Base-by-base conservation (phyloP, 2,113 vertebrate genomes). In the Oryzias celebensis region DNA sequence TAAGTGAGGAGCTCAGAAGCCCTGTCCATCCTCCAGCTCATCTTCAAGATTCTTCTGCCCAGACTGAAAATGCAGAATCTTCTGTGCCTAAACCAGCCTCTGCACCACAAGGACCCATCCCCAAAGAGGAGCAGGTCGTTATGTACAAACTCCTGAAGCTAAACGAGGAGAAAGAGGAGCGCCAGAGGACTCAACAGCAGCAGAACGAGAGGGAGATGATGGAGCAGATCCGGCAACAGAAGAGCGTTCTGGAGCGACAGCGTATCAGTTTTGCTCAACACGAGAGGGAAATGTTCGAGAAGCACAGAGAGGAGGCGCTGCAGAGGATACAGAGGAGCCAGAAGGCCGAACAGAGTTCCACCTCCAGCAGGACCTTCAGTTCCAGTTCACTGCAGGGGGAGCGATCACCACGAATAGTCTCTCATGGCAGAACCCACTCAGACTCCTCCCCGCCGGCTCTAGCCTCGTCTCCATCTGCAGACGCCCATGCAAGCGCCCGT, bases 131-230 rank as follows among this genome's bases (percentile, higher is more conserved):
- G 75, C 77, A 65, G 52, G 31, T 86, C 0, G 73, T 95, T 48
- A 89, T 99, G 52, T 91, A 94, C 76, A 95, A 92, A 48, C 90
- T 99, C 55, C 94, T 95, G 81, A 93, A 91, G 36, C 88, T 98
- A 51, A 98, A 97, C 0, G 94, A 93, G 67, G 93, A 95, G 77
- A 95, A 95, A 62, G 94, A 95, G 77, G 93, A 93, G 76, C 89
- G 95, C n/a, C 94, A 92, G 78, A 95, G 95, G 26, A 93, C 92
- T 46, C 92, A 93, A 66, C 95, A 93, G 73, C 93, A 94, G 73
- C 93, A 95, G 65, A 94, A 95, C 2, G 97, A 99, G 81, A 93
- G 80, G 71, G 93, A 98, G 72, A 95, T 99, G 96, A 98, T 99
- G 97, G 93, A 94, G 78, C 94, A 98, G 87, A 98, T 99, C 72